Evolutionary conservation across 2,888 invertebrate species (phyloP).

Genomic region (Megamerina dolium): DNA sequence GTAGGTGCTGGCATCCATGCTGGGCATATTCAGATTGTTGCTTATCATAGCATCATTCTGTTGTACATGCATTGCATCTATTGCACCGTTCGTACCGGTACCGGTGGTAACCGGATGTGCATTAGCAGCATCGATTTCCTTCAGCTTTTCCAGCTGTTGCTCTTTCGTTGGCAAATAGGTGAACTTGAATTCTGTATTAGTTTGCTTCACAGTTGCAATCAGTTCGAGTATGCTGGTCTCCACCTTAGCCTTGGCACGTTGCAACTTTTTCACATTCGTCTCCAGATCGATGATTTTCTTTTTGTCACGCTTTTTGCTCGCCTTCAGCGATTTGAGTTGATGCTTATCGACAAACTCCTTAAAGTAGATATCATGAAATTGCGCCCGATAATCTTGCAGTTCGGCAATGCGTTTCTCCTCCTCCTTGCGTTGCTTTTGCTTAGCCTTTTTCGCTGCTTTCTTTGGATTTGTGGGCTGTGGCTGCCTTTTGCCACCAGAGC

Average conservation of each 20-base stretch:
- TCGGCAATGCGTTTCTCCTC: constrained; percentile 46
- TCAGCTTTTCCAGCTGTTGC: constrained; percentile 41
- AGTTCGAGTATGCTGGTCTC: constrained; percentile 45
- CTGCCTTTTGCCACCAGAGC: constrained; percentile 29
- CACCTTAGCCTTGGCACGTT: constrained; percentile 45
- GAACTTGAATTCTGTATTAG: constrained; percentile 45
- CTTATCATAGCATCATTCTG: background rate
- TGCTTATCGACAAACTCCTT: constrained; percentile 45
- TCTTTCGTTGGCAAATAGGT: constrained; percentile 48
- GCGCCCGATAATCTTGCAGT: constrained; percentile 40
- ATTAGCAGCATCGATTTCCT: constrained; percentile 26
- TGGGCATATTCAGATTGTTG: constrained; percentile 13
- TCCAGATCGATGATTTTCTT: constrained; percentile 45
- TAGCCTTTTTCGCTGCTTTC: constrained; percentile 48
- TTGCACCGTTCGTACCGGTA: background rate
- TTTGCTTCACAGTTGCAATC: constrained; percentile 45
- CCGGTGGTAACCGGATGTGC: constrained; percentile 2
- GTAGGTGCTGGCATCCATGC: constrained; percentile 23
- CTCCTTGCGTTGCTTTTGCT: constrained; percentile 47
- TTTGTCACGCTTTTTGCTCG: constrained; percentile 44
- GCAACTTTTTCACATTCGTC: constrained; percentile 44
- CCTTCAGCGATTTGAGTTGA: constrained; percentile 38
- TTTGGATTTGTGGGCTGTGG: constrained; percentile 44
- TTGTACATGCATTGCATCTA: background rate
- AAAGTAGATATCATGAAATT: constrained; percentile 46